Evolutionary conservation across 2,888 invertebrate species (phyloP), one percentile per base, ranked within the genome.

Genomic region (Tinea semifulvella): DNA sequence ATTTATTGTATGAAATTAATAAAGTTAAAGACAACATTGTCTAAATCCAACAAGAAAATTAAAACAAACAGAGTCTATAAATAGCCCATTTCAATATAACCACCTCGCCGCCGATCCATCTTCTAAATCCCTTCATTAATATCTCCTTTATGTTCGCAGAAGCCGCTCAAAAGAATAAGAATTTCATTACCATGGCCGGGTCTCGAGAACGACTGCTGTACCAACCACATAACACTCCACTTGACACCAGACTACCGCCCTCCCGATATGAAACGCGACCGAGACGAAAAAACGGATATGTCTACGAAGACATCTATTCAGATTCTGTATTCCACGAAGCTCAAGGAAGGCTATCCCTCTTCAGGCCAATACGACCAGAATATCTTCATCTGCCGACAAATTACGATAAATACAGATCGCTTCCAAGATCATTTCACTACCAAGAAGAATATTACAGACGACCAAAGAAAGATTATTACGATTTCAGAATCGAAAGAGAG

Each of bases 231-330:
- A 69, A 47, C 60, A 65, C 51, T 64, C 58, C 60, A 27, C 56
- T 67, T 45, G 17, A 16, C 8, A 58, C 68, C 31, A 56, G 68
- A 47, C 61, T 66, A 51, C 65, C 61, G 19, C 54, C 56, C 11
- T 56, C 61, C 47, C 56, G 36, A 28, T 8, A 38, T 35, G 25
- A 8, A 31, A 22, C 47, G 26, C 56, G 65, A 50, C 71, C 73
- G 5, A 60, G 65, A 55, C 58, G 79, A 28, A 77, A 69, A 53
- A 79, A 80, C 47, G 80, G 80, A 1, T 80, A 72, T 51, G 79
- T 81, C 10, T 80, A 72, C 52, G 82, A 82, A 63, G 82, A 82
- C 50, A 77, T 81, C 27, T 82, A 82, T 49, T 79, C 79, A 17
- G 79, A 80, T 51, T 5, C 40, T 6, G 17, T 25, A 8, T 80